Percentiles rank a stretch among this genome's conserved stretches.
Conservation (phyloP, 2,113 vertebrate species). For the Podocnemis expansa region DNA sequence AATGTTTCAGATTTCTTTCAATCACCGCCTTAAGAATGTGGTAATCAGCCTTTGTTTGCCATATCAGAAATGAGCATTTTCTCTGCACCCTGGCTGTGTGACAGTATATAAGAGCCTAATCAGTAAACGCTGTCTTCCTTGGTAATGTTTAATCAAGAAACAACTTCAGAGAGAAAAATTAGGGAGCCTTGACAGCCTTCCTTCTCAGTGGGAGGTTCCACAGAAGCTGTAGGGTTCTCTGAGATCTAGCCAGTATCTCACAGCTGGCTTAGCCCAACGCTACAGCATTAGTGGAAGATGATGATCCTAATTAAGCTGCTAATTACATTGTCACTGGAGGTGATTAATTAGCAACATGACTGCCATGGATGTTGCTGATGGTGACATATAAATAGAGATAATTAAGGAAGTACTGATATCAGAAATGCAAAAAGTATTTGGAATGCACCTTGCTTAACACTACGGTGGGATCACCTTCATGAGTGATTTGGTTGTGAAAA, state of each 20-base stretch:
- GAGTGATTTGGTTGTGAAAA: background rate
- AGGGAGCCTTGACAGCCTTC: constrained; percentile 75
- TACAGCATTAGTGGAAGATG: constrained; percentile 63
- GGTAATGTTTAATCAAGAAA: constrained; percentile 74
- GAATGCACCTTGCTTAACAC: constrained; percentile 28
- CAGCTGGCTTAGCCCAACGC: constrained; percentile 51
- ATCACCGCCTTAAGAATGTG: constrained; percentile 51
- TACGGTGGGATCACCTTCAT: background rate
- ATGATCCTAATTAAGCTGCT: constrained; percentile 86
- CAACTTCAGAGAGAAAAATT: constrained; percentile 63
- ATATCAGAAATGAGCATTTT: constrained; percentile 40
- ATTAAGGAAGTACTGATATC: constrained; percentile 52
- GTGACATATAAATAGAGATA: constrained; percentile 53
- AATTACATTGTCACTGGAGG: constrained; percentile 83
- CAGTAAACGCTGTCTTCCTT: constrained; percentile 48
- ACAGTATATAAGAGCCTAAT: constrained; percentile 60
- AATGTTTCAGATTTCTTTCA: constrained; percentile 55
- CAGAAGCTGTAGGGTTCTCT: constrained; percentile 48
- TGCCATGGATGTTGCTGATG: constrained; percentile 57
- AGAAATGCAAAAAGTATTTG: constrained; percentile 48
- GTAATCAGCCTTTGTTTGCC: constrained; percentile 60
- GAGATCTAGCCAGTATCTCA: constrained; percentile 53
- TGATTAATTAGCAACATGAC: constrained; percentile 80
- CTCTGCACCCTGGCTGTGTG: constrained; percentile 33
- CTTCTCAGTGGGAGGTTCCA: constrained; percentile 55